Evolutionary conservation across 2,888 invertebrate species (phyloP).

Genomic region (Caenorhabditis drosophilae): DNA sequence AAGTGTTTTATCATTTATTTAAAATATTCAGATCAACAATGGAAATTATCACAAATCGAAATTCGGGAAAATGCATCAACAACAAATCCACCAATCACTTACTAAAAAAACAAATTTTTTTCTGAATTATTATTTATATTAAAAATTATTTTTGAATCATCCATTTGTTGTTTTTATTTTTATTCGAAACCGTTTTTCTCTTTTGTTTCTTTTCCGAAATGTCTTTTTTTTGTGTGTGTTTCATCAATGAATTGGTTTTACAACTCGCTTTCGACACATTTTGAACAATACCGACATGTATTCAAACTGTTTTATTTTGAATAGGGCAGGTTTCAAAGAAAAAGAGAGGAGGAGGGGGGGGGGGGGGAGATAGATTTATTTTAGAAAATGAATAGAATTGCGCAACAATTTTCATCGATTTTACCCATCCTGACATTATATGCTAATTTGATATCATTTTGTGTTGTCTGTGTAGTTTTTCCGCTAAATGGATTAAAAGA

Average conservation of each 20-base stretch:
- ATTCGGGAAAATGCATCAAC: slow-evolving; percentile 48
- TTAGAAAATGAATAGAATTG: neutral
- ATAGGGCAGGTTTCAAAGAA: too few relatives aligned
- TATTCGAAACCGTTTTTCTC: slow-evolving; percentile 2
- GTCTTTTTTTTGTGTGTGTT: neutral
- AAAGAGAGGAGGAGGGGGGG: neutral
- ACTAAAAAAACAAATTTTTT: too few relatives aligned
- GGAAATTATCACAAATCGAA: slow-evolving; percentile 54
- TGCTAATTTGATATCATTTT: neutral
- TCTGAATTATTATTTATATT: slow-evolving; percentile 8
- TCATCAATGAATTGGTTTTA: too few relatives aligned
- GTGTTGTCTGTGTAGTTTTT: neutral
- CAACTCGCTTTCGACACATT: too few relatives aligned
- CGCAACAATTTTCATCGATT: neutral
- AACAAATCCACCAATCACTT: slow-evolving; percentile 78
- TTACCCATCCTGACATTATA: neutral
- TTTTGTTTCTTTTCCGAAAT: neutral
- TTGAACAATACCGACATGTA: too few relatives aligned
- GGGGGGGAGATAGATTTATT: neutral
- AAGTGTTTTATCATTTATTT: neutral
- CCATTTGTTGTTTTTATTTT: neutral
- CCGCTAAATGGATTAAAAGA: neutral
- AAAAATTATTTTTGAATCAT: slow-evolving; percentile 1
- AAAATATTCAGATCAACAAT: slow-evolving; percentile 44
- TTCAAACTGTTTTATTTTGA: neutral